Conservation (phyloP, 2,797 vertebrate genomes). For the Esox lucius region DNA sequence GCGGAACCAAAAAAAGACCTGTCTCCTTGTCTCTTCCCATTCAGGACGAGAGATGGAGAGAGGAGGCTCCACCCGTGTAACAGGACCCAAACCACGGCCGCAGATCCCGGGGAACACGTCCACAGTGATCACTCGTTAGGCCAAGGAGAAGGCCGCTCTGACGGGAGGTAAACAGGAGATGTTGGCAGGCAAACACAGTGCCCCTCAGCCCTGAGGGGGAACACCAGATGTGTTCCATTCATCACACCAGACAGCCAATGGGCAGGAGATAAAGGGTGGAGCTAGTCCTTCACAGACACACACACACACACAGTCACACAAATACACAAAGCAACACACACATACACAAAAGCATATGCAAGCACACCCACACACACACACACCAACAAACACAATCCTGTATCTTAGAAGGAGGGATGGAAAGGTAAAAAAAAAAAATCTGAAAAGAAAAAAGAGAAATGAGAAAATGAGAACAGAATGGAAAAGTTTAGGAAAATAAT, state of each 20-base stretch:
- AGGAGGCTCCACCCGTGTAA: too few relatives aligned
- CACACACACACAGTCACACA: too few relatives aligned
- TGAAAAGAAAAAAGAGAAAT: too few relatives aligned
- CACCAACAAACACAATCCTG: too few relatives aligned
- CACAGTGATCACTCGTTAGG: background rate
- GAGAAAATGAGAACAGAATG: too few relatives aligned
- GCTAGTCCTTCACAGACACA: too few relatives aligned
- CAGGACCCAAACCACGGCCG: background rate
- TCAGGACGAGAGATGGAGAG: background rate
- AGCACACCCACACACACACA: background rate
- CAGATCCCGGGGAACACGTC: background rate
- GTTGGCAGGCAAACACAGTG: slow-evolving; percentile 25
- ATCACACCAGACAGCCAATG: slow-evolving; percentile 29
- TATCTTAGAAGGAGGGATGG: too few relatives aligned
- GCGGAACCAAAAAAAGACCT: slow-evolving; percentile 9
- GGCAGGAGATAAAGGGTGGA: slow-evolving; percentile 28
- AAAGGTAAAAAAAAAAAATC: too few relatives aligned
- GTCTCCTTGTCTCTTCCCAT: slow-evolving; percentile 17
- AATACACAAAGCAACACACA: too few relatives aligned
- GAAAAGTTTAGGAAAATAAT: too few relatives aligned
- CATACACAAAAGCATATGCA: too few relatives aligned
- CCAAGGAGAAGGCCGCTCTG: background rate
- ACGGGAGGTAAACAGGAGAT: slow-evolving; percentile 16
- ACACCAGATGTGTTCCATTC: slow-evolving; percentile 36
- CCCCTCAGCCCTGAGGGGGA: slow-evolving; percentile 15